Conservation (phyloP, 1,140 invertebrate species). For the Drosophila ananassae region DNA sequence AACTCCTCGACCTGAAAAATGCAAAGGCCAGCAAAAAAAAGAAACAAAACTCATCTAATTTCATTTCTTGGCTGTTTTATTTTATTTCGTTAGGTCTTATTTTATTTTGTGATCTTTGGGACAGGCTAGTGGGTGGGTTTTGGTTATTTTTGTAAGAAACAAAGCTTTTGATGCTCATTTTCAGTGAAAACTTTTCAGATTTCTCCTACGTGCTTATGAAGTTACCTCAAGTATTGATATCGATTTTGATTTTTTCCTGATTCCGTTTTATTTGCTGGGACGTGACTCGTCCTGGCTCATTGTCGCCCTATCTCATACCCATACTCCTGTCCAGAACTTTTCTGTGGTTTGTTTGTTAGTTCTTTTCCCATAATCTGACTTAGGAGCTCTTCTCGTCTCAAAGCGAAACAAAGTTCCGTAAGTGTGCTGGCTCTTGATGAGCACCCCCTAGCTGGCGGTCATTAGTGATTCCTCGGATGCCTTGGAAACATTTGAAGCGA, state of each 20-base stretch:
- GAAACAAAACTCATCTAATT: constrained; percentile 54
- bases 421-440: constrained; percentile 15
- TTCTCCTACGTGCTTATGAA: constrained; percentile 21
- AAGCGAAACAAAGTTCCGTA: constrained; percentile 24
- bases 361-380: constrained; percentile 26
- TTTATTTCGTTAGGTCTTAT: constrained; percentile 5
- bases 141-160: constrained; percentile 23
- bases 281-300: constrained; percentile 42
- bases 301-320: constrained; percentile 29
- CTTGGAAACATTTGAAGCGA: constrained; percentile 25
- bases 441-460: constrained; percentile 15
- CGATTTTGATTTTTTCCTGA: constrained; percentile 42
- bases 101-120: constrained; percentile 23
- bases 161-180: constrained; percentile 54
- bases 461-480: constrained; percentile 25
- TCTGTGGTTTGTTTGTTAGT: constrained; percentile 30
- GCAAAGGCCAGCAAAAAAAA: constrained; percentile 19
- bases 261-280: constrained; percentile 53
- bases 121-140: background rate
- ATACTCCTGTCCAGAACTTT: constrained; percentile 23
- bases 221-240: constrained; percentile 23
- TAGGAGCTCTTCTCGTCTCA: constrained; percentile 10
- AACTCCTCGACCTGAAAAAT: constrained; percentile 51
- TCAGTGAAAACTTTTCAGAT: constrained; percentile 41
- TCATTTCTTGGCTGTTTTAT: constrained; percentile 33